A percentile compares a stretch with the other conserved stretches of the same genome.
Evolutionary conservation across 2,797 vertebrate species (phyloP).

Genomic region (Pipistrellus kuhlii): DNA sequence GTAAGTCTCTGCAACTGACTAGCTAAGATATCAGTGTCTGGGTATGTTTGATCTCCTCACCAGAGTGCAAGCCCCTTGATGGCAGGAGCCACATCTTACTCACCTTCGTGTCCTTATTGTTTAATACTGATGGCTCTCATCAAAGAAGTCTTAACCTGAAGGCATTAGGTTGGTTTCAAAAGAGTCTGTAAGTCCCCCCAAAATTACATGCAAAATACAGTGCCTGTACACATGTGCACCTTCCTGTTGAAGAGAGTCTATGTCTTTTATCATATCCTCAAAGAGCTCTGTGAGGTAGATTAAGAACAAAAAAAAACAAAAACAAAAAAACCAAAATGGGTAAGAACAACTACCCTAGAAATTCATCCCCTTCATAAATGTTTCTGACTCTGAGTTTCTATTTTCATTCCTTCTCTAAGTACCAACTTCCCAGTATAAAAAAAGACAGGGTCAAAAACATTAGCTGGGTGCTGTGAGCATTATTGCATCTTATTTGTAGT

Average conservation of each 20-base stretch:
- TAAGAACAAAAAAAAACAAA: no score
- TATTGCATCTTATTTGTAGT: conserved; percentile 68
- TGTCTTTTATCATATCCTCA: not conserved
- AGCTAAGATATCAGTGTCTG: not conserved
- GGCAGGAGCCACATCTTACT: not conserved
- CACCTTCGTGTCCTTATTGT: not conserved
- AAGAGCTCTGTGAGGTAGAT: not conserved
- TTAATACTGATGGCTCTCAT: not conserved
- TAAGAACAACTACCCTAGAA: conserved; percentile 35
- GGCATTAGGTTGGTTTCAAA: not conserved
- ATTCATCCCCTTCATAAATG: conserved; percentile 62
- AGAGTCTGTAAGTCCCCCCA: not conserved
- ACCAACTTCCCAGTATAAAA: conserved; percentile 42
- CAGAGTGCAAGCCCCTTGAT: not conserved
- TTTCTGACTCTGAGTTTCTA: conserved; percentile 62
- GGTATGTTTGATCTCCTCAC: not conserved
- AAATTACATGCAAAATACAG: not conserved
- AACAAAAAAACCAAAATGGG: not conserved
- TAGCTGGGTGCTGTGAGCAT: conserved; percentile 48
- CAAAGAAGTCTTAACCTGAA: not conserved
- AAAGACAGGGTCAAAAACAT: conserved; percentile 66
- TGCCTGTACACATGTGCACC: not conserved
- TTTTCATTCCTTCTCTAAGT: conserved; percentile 68
- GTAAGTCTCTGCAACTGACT: not conserved
- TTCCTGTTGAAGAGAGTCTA: not conserved